Evolutionary conservation across 2,888 invertebrate species (phyloP), one percentile per base, ranked within the genome.

Genomic region (Apantesis nais): DNA sequence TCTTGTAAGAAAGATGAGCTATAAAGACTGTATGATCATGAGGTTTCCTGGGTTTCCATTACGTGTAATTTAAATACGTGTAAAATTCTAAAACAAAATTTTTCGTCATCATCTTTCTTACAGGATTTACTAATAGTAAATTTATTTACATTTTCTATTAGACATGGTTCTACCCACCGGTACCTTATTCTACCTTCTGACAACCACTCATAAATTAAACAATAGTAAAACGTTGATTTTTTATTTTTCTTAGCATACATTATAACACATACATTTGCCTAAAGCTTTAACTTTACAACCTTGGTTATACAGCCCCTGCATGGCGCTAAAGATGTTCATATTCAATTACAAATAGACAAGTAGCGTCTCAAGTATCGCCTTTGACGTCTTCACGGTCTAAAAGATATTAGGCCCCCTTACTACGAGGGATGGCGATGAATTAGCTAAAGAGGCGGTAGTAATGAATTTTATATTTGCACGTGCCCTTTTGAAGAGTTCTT

Each of bases 271-370:
- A 39, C 39, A 14, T 62, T n/a, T 41, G 29, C 22, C 44, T n/a
- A 66, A 39, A 4, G 8, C 19, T 66, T 52, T 25, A 66, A 65
- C 68, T 80, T 70, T 85, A 83, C 55, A 79, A 78, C 74, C 66
- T 73, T 70, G 80, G 76, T 80, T 72, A 84, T 84, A 78, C 84
- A 85, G 73, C 84, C 85, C 88, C 85, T 85, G 85, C 83, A 87
- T 85, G 85, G 85, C 85, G 86, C 83, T 84, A 92, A 92, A 93
- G 92, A 92, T 94, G 94, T 94, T 94, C 93, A 93, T 94, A 93
- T 94, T 94, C 93, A 93, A 94, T 94, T 94, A 93, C 93, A 94
- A 93, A 94, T 92, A 94, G 92, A 94, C 92, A 92, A 94, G 93
- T 92, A 88, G 74, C 87, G 93, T 93, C 93, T 93, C 91, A 82